Base-by-base conservation (phyloP, 92 coral and sea anemone genomes). In the Zoanthus sansibaricus region DNA sequence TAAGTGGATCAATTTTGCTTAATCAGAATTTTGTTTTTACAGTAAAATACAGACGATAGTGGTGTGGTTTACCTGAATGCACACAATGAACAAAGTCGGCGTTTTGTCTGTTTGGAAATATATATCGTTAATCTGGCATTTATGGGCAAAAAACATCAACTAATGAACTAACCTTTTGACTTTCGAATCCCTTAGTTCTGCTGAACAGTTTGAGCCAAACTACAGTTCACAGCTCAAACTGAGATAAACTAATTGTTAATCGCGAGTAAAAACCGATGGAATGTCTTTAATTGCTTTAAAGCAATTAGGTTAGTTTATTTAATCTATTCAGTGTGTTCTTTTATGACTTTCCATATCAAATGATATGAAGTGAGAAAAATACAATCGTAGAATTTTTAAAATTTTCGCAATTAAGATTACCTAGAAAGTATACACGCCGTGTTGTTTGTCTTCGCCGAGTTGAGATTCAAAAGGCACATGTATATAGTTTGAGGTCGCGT, bases 211-310 rank as follows among this genome's bases (percentile, higher is more conserved):
- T 71, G 6, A 11, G 8, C 42, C 18, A 3, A 15, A 71, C 42
- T 71, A 12, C 7, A 32, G 4, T 32, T 32, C 76, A 32, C 47
- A 12, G 76, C 76, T 31, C 45, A 15, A 13, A 71, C 46, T 71
- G 76, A 20, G 17, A 16, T 32, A 71, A 37, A 71, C n/a, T 18
- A 11, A 20, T 17, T 18, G 32, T 58, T 75, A 75, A 75, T 46
- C 78, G 78, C 25, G 13, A 8, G 55, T n/a, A 31, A 46, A 75
- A 75, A 75, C 47, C 78, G 6, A 31, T 47, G 78, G 78, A 75
- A 75, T 75, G 78, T 48, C 54, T 75, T 75, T 75, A 46, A 75
- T 75, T 75, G 78, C 37, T 75, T 75, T n/a, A 47, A 75, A 21
- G 78, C 61, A 75, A 75, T 75, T 75, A 75, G 31, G 54, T 46